A percentile compares a stretch with the other conserved stretches of the same genome.
These are phyloP conservation scores for Thymallus thymallus DNA, from an alignment of 2,113 vertebrate genomes.

Conservation along the genomic window DNA sequence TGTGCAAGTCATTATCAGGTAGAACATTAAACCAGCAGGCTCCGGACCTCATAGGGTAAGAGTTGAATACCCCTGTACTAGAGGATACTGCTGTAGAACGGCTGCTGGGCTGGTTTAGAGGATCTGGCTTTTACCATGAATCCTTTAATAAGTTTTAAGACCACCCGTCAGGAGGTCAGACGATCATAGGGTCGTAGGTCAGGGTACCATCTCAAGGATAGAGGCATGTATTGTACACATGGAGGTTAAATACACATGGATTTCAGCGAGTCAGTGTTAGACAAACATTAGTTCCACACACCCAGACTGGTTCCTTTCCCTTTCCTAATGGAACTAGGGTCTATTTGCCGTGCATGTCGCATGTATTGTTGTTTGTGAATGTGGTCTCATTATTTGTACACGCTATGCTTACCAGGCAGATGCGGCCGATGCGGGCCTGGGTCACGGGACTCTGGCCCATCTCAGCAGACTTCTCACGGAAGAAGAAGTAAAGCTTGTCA, in stretches of 20 bases:
- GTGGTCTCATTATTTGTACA: constrained; percentile 28
- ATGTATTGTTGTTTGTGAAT: constrained; percentile 14
- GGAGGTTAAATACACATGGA: constrained; percentile 70
- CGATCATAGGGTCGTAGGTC: constrained; percentile 54
- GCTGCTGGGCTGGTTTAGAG: constrained; percentile 5
- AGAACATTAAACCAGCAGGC: no score
- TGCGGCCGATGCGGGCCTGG: constrained; percentile 93
- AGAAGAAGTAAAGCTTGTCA: constrained; percentile 99
- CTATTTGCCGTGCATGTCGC: constrained; percentile 35
- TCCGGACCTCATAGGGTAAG: no score
- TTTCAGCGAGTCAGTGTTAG: constrained; percentile 64
- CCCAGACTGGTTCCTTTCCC: constrained; percentile 24
- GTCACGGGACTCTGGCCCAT: constrained; percentile 88
- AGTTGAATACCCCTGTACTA: not conserved
- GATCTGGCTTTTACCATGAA: constrained; percentile 9
- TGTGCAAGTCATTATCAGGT: no score
- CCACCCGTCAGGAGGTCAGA: constrained; percentile 46
- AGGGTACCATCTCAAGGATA: constrained; percentile 55
- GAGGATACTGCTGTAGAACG: not conserved
- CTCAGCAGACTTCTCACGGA: constrained; percentile 92
- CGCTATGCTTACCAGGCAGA: constrained; percentile 86
- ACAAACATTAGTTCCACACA: constrained; percentile 41
- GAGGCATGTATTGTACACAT: constrained; percentile 61
- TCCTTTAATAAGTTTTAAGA: constrained; percentile 25
- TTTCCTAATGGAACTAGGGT: constrained; percentile 15